Evolutionary conservation across 1,140 invertebrate species (phyloP), one percentile per base, ranked within the genome.

Genomic region (Sarcophaga peregrina): DNA sequence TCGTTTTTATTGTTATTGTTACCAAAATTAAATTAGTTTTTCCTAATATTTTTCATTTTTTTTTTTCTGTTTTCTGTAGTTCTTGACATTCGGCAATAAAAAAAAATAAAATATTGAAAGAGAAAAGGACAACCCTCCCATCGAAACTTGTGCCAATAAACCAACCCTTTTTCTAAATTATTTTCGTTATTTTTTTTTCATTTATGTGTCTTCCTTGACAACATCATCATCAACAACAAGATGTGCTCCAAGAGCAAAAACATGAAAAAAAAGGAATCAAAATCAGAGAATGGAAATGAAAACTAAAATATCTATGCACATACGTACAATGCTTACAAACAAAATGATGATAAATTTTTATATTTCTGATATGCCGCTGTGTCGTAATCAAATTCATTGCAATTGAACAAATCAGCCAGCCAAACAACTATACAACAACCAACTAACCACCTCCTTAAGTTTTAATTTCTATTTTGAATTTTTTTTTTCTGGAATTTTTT

Each of bases 81-180:
- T 68, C 20, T 20, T 52, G n/a, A 10, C 20, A 17, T 20, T n/a
- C 17, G 9, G 20, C 8, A 68, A 68, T 7, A 7, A 68, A 68
- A 52, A 10, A 13, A 10, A 52, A 13, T 10, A 52, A 52, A 68
- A 8, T 9, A 20, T 68, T n/a, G 9, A 68, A 68, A 68, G n/a
- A 25, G 20, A 20, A 68, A 68, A 54, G 47, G 15, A 81, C 47
- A 45, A 81, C 52, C n/a, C 50, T 37, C 52, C 50, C 17, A 58
- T 52, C 20, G 62, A 15, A 37, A 58, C 86, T 86, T 86, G 86
- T 87, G 86, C 85, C 85, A 86, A 86, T 80, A 86, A 85, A 83
- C 84, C 46, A 86, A 86, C 83, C 85, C 84, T 82, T 86, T 86
- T 87, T 47, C 25, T 0, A 45, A 15, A 45, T 45, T 37, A 37